Evolutionary conservation across 2,797 vertebrate genomes (phyloP).

Genomic region (Pampus argenteus): DNA sequence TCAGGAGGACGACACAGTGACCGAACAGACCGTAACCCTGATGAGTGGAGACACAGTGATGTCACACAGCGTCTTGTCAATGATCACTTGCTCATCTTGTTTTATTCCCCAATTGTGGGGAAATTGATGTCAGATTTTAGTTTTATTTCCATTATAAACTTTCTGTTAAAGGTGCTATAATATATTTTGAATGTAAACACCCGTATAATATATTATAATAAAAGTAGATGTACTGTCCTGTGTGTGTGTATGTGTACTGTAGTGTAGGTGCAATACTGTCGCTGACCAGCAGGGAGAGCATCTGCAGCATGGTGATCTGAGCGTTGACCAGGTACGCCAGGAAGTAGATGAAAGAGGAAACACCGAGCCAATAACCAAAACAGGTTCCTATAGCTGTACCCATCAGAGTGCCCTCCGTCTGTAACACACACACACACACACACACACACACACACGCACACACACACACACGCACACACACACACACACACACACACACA

Average conservation of each 20-base stretch:
- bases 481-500: too few relatives aligned
- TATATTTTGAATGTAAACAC: not conserved
- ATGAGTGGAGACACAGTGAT: constrained; percentile 25
- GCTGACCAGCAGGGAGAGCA: constrained; percentile 93
- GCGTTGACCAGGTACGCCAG: constrained; percentile 95
- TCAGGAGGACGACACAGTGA: constrained; percentile 93
- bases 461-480: too few relatives aligned
- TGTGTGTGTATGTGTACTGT: not conserved
- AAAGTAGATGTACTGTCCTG: too few relatives aligned
- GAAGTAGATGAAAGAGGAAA: constrained; percentile 97
- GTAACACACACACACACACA: constrained; percentile 37
- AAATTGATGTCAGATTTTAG: too few relatives aligned
- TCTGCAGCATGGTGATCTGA: constrained; percentile 98
- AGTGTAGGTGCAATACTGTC: not conserved
- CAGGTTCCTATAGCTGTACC: constrained; percentile 98
- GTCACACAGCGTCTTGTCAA: not conserved
- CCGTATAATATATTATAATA: too few relatives aligned
- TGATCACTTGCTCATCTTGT: too few relatives aligned
- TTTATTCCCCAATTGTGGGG: too few relatives aligned
- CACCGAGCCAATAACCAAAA: constrained; percentile 97
- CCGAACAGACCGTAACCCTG: constrained; percentile 97
- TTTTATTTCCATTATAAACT: too few relatives aligned
- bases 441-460: constrained; percentile 3
- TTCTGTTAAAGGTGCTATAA: too few relatives aligned
- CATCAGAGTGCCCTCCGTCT: constrained; percentile 98